Conservation (phyloP, 1,140 invertebrate species). For the Atta colombica region DNA sequence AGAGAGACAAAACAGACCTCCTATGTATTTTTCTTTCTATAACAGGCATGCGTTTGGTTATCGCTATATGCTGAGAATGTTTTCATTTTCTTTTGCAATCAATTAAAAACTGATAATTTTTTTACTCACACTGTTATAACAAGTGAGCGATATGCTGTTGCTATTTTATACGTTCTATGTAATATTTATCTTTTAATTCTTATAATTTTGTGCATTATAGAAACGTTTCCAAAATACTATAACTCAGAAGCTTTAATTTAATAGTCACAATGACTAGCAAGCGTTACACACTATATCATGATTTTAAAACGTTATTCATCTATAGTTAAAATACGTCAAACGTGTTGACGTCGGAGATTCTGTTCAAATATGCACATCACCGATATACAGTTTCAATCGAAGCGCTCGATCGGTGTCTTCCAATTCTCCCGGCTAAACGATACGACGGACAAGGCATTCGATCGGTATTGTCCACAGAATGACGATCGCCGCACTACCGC, state of each 20-base stretch:
- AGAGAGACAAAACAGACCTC: too few species aligned
- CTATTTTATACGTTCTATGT: too few species aligned
- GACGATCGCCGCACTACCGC: constrained; percentile 39
- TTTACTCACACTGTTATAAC: too few species aligned
- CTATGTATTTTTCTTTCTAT: too few species aligned
- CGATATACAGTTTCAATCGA: constrained; percentile 32
- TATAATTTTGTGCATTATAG: not conserved
- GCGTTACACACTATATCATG: not conserved
- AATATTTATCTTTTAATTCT: not conserved
- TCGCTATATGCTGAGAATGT: too few species aligned
- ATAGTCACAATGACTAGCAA: too few species aligned
- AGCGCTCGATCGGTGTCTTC: constrained; percentile 31
- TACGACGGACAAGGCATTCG: constrained; percentile 43
- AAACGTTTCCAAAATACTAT: not conserved
- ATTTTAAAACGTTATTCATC: constrained; percentile 40
- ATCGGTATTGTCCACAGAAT: constrained; percentile 44
- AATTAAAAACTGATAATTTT: too few species aligned
- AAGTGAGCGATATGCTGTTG: too few species aligned
- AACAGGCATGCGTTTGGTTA: too few species aligned
- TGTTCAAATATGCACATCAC: constrained; percentile 29
- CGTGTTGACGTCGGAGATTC: constrained; percentile 19
- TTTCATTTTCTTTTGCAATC: too few species aligned
- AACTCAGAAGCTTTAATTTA: not conserved
- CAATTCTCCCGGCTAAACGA: constrained; percentile 55
- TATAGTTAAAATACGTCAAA: constrained; percentile 42